Percentiles rank a stretch among this genome's conserved stretches.
These are phyloP conservation scores for Nycticorax nycticorax DNA, from an alignment of 2,113 vertebrate species.

Conservation along the genomic window DNA sequence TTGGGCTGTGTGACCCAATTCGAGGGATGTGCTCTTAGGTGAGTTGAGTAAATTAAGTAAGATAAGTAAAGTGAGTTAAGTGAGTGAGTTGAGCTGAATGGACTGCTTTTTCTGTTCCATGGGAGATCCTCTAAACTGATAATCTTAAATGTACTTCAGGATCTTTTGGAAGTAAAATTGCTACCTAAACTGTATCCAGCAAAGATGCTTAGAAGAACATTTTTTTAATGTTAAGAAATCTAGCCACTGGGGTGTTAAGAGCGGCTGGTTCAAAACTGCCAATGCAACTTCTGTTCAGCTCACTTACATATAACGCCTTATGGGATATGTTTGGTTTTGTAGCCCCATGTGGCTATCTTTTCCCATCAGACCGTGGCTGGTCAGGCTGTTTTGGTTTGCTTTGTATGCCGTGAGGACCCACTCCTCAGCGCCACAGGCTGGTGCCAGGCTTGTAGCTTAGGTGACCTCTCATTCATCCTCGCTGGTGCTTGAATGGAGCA, in stretches of 20 bases:
- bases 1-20: neutral
- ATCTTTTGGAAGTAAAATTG: neutral
- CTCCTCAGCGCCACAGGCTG: neutral
- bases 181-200: neutral
- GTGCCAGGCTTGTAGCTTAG: neutral
- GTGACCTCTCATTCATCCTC: neutral
- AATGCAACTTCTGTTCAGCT: neutral
- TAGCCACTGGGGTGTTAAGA: neutral
- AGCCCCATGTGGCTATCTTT: neutral
- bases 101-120: neutral
- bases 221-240: neutral
- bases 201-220: neutral
- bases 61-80: too few species aligned
- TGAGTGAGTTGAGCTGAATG: neutral
- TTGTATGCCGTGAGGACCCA: neutral
- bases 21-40: neutral
- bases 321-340: neutral
- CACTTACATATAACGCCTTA: fast-evolving
- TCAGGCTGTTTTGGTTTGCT: neutral
- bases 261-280: neutral
- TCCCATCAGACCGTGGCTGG: neutral
- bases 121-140: neutral
- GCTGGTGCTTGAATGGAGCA: neutral
- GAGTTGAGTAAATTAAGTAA: too few species aligned
- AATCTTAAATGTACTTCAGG: neutral